A percentile compares a stretch with the other conserved stretches of the same genome.
phyloP scores from a whole-genome alignment of 2,888 invertebrate genomes.

The Ceraclea dissimilis region DNA sequence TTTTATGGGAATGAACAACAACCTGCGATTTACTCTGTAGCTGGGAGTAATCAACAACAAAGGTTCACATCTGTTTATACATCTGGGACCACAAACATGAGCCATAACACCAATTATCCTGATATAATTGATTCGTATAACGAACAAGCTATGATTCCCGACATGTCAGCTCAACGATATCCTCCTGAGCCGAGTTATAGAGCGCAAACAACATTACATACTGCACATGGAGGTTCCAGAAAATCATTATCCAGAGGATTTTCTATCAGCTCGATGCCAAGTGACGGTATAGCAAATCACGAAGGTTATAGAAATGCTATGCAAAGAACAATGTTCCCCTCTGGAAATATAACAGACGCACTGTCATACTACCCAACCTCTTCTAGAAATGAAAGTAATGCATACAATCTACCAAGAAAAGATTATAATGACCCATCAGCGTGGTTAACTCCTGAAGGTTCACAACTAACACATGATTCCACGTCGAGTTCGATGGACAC shows the following conservation, averaged over 20 bases:
- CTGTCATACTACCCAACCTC: constrained; percentile 75
- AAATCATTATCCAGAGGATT: constrained; percentile 52
- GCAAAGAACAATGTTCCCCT: constrained; percentile 62
- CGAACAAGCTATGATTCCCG: constrained; percentile 32
- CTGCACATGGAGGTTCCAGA: constrained; percentile 34
- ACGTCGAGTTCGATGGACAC: constrained; percentile 56
- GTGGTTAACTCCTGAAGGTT: constrained; percentile 53
- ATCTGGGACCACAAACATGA: constrained; percentile 55
- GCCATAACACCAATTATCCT: constrained; percentile 58
- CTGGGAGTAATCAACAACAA: constrained; percentile 62
- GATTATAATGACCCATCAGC: constrained; percentile 51
- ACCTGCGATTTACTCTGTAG: constrained; percentile 67
- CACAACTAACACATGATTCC: constrained; percentile 44
- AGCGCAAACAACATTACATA: constrained; percentile 48
- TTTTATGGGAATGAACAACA: constrained; percentile 47
- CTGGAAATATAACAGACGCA: constrained; percentile 69
- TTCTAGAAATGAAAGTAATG: constrained; percentile 49
- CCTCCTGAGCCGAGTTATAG: constrained; percentile 51
- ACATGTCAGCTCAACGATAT: constrained; percentile 38
- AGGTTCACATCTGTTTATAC: constrained; percentile 70
- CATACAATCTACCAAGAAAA: constrained; percentile 46
- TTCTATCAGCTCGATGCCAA: constrained; percentile 41
- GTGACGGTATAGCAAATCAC: constrained; percentile 52
- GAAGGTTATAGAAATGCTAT: constrained; percentile 57
- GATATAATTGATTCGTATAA: constrained; percentile 58